Evolutionary conservation across 2,888 invertebrate genomes (phyloP).

Genomic region (Ectobius pallidus): DNA sequence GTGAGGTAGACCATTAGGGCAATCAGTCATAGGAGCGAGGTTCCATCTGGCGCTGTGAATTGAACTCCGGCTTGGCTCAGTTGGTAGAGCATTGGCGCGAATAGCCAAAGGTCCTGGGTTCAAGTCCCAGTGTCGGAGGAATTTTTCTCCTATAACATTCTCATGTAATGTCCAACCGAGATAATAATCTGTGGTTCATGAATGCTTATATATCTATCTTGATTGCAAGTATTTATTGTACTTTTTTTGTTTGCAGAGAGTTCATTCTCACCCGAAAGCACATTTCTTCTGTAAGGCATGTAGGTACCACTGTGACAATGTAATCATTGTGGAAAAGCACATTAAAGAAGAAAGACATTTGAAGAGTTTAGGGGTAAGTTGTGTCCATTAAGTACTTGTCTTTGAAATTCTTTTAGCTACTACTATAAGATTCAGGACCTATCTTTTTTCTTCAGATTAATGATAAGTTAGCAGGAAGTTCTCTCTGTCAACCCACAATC

Average conservation of each 20-base stretch:
- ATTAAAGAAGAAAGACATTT: slow-evolving; percentile 16
- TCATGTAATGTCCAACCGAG: no score
- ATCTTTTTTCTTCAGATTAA: neutral
- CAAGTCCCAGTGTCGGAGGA: no score
- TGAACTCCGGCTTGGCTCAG: no score
- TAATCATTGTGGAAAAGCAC: slow-evolving; percentile 31
- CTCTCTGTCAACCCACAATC: neutral
- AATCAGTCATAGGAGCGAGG: no score
- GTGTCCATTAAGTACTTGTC: neutral
- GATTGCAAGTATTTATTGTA: no score
- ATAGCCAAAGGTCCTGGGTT: no score
- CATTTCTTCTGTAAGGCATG: slow-evolving; percentile 34
- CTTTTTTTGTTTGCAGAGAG: slow-evolving; percentile 21
- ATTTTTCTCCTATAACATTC: no score
- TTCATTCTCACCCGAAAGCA: slow-evolving; percentile 24
- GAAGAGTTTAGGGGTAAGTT: slow-evolving; percentile 8
- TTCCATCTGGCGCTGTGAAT: no score
- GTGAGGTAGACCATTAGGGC: no score
- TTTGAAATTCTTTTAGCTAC: neutral
- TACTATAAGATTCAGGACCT: neutral
- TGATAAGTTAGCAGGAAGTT: neutral
- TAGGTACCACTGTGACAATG: slow-evolving; percentile 37
- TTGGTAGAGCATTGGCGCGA: no score
- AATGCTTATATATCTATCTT: no score
- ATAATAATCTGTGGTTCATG: no score